Evolutionary conservation across 2,888 invertebrate species (phyloP), one percentile per base, ranked within the genome.

Genomic region (Oscheius sp.): DNA sequence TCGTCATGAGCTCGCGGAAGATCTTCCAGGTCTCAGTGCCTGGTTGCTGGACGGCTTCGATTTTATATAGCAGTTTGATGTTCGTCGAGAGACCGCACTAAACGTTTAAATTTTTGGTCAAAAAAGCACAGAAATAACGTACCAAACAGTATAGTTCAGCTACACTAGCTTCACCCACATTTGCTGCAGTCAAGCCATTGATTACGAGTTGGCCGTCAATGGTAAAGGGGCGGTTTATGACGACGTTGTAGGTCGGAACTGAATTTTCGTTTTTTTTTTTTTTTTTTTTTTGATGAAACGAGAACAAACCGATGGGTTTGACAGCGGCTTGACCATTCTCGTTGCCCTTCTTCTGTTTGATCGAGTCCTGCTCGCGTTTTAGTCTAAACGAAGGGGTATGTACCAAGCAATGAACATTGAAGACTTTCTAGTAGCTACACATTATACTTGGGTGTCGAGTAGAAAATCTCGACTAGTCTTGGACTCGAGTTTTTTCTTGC

Each of bases 91-190:
- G 53, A 9, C 75, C 75, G 50, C 71, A 72, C 75, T 75, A 13
- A 63, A 73, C 21, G 21, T 21, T 70, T 53, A 51, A 11, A 10
- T 33, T 55, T 55, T 66, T 73, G 50, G 10, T 55, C 55, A 51
- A 2, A 70, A 58, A 21, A 21, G 21, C 21, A 21, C 21, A 21
- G 13, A 66, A 35, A 60, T 10, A 42, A 29, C 35, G 32, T 11
- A 85, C 85, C 66, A 84, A 68, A 57, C 84, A 82, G 66, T 75
- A 86, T 5, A 86, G 71, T 47, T 86, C 85, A 4, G 83, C 81
- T 0, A 86, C 47, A 21, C 81, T 78, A 0, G 82, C 79, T 60
- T 79, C 78, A 29, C 62, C 75, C 2, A 79, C 77, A 71, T 80
- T 78, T 10, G 76, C 55, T 29, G 29, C 71, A 5, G 75, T 78